Base-by-base conservation (phyloP, 30 jellyfish, hydroid and myxozoan genomes). In the Rhopilema esculentum region DNA sequence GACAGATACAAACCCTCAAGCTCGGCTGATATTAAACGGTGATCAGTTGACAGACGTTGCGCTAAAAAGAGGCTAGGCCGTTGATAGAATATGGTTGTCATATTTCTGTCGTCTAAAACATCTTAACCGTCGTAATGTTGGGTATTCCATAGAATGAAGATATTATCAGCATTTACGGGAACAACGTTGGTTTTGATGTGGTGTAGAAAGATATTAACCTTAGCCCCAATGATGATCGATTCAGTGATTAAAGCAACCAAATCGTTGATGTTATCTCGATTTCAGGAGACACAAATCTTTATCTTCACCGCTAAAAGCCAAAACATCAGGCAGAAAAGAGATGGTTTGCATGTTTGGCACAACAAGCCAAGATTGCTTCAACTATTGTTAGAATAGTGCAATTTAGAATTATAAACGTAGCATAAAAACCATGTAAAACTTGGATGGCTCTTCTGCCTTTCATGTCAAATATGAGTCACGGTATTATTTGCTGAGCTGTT, bases 211-310 rank as follows among this genome's bases (percentile, higher is more conserved):
- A 66, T 15, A 57, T 62, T 27, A 30, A 63, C 79, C 79, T 57
- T 77, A 17, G 66, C 66, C 77, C 66, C 16, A 19, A 21, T 25
- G 69, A 32, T 78, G 51, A 78, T 61, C 49, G 40, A 25, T 26
- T 8, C 66, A 7, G 50, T 77, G 74, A 77, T 77, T 50, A 63
- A 66, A 16, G 27, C 69, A 19, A 21, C 77, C 66, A 26, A 23
- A 31, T 49, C 32, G 31, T 48, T 18, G 75, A 24, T 29, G 33
- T 51, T 78, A 78, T 78, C 88, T 25, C 32, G 7, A 18, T 57
- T 78, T 57, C 25, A 51, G 69, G 88, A 78, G 88, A 78, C 79
- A 78, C 69, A 20, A 66, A 6, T 66, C 50, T 78, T 63, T 62
- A 16, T 66, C 65, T 24, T 21, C 27, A 24, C 69, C 71, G 30